Base-by-base conservation (phyloP, 1,140 invertebrate species). In the Lucilia cuprina region DNA sequence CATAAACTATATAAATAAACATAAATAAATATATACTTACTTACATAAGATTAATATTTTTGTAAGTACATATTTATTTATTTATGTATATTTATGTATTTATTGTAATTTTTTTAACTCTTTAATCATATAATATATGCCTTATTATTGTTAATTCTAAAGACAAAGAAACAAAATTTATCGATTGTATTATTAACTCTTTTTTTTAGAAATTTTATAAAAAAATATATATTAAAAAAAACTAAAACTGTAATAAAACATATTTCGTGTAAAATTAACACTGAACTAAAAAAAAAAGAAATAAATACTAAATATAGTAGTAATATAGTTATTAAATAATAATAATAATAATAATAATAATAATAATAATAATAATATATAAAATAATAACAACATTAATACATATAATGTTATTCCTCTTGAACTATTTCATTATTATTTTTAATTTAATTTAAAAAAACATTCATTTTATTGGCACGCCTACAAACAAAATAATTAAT, bases 121-220 rank as follows among this genome's bases (percentile, higher is more conserved):
- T 80, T 49, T 80, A 49, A 80, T 80, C 77, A 80, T 80, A 41
- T 41, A 8, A 41, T 41, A 41, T 41, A 80, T 80, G 77, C 77
- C 77, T 80, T 80, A 80, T 80, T 49, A 80, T 21, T 80, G 41
- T 80, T 80, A 80, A 80, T 80, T 80, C 77, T 25, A 80, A 80
- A 70, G 55, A 60, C 14, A 60, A 60, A 60, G 5, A 60, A 60
- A 60, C 55, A 60, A n/a, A 47, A 49, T 4, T 49, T 80, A 49
- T 80, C 41, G 21, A 78, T 78, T 14, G 12, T 78, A 80, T 50
- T 17, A 41, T 19, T 17, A 17, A 77, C 34, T 41, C 25, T 30
- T 30, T 74, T 41, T 77, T 80, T 80, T 80, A 80, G 41, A 80
- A 70, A 14, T 50, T 80, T 80, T 80, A 49, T 80, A 80, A 80